These are phyloP conservation scores for Sebastes melanostomus DNA, from an alignment of 2,797 vertebrate genomes.

Conservation along the genomic window DNA sequence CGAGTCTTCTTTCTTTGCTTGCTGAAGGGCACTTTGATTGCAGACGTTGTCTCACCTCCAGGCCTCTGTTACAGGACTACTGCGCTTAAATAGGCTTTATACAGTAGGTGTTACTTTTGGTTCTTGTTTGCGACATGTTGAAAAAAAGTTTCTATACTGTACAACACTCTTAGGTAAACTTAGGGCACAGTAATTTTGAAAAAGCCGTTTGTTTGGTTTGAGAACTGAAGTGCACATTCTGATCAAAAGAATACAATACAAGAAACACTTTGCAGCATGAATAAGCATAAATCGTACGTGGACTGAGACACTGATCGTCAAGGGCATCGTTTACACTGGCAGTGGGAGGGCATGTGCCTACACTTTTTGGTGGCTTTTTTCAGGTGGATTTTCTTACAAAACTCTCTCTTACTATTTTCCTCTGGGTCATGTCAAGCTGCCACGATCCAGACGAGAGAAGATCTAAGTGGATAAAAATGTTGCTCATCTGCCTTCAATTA, in stretches of 20 bases:
- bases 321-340: too few relatives aligned
- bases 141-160: not conserved
- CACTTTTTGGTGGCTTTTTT: too few relatives aligned
- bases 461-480: not conserved
- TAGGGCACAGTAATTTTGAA: not conserved
- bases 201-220: not conserved
- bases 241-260: too few relatives aligned
- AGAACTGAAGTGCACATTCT: too few relatives aligned
- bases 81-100: not conserved
- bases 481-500: not conserved
- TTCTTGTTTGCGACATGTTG: not conserved
- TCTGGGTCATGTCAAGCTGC: too few relatives aligned
- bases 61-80: not conserved
- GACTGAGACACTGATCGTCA: too few relatives aligned
- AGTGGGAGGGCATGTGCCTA: too few relatives aligned
- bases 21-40: not conserved
- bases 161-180: not conserved
- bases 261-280: too few relatives aligned
- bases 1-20: not conserved
- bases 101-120: not conserved
- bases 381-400: too few relatives aligned
- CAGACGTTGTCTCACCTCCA: not conserved
- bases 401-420: too few relatives aligned
- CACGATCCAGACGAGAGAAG: not conserved
- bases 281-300: too few relatives aligned